Conservation (phyloP, 2,888 invertebrate genomes). For the Mechanitis mazaeus region DNA sequence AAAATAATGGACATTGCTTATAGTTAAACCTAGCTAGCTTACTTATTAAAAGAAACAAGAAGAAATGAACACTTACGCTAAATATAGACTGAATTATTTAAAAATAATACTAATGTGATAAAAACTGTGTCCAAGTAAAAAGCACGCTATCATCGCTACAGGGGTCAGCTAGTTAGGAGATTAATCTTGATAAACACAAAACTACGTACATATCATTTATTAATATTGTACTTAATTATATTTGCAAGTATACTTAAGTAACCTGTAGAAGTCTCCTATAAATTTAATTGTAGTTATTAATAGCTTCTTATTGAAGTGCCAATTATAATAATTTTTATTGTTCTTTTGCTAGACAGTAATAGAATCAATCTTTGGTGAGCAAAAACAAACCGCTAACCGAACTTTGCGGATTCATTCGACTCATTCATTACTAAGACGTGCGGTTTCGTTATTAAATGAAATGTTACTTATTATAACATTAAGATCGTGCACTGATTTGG, state of each 20-base stretch:
- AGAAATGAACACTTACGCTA: neutral
- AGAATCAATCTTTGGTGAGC: slow-evolving; percentile 62
- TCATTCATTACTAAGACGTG: slow-evolving; percentile 61
- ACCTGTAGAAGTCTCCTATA: slow-evolving; percentile 16
- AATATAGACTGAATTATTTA: slow-evolving; percentile 11
- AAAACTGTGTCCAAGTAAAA: slow-evolving; percentile 9
- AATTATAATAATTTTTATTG: slow-evolving; percentile 58
- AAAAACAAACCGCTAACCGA: slow-evolving; percentile 63
- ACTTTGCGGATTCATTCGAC: slow-evolving; percentile 54
- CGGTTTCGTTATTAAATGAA: slow-evolving; percentile 60
- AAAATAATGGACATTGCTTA: slow-evolving; percentile 9
- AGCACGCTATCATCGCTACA: neutral
- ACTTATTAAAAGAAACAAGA: too few species aligned
- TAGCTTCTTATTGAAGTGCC: slow-evolving; percentile 40
- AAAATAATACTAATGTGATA: slow-evolving; percentile 11
- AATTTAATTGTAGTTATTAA: slow-evolving; percentile 26
- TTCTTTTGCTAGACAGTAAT: slow-evolving; percentile 54
- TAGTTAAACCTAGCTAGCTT: too few species aligned
- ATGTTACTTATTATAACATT: slow-evolving; percentile 53
- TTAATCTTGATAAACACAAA: neutral
- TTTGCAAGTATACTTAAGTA: slow-evolving; percentile 11
- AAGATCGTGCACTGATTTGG: slow-evolving; percentile 30
- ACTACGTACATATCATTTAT: neutral
- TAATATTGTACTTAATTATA: slow-evolving; percentile 21
- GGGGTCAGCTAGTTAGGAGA: neutral